A percentile compares a stretch with the other conserved stretches of the same genome.
Evolutionary conservation across 2,113 vertebrate species (phyloP).

Genomic region (Puffinus mauretanicus): DNA sequence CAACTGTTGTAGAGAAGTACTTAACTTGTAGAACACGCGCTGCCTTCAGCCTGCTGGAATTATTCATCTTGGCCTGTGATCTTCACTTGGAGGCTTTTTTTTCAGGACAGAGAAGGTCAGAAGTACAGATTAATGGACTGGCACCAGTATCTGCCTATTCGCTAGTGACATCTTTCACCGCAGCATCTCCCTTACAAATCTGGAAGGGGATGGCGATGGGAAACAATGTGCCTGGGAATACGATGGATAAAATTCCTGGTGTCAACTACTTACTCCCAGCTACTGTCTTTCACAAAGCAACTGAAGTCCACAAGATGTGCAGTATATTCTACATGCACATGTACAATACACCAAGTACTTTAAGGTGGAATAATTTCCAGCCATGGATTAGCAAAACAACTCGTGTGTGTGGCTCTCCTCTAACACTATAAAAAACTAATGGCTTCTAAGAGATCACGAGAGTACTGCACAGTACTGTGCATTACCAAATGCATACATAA

Average conservation of each 20-base stretch:
- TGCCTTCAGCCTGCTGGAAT: neutral
- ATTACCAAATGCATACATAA: neutral
- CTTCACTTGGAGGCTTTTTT: neutral
- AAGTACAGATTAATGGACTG: neutral
- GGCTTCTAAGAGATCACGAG: neutral
- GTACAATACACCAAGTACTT: too few relatives aligned
- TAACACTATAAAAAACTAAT: neutral
- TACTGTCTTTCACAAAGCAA: neutral
- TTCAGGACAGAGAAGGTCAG: neutral
- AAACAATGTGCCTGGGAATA: fast-evolving
- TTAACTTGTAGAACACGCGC: fast-evolving
- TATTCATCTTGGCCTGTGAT: fast-evolving
- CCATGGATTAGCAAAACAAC: neutral
- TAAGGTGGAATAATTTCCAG: neutral
- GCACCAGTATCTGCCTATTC: neutral
- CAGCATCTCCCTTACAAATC: neutral
- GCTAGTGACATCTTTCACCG: neutral
- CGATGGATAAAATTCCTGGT: neutral
- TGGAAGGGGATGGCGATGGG: neutral
- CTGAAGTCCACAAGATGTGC: too few relatives aligned
- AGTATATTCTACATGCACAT: neutral
- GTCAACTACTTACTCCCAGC: neutral
- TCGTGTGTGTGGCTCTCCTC: neutral
- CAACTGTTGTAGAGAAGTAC: neutral
- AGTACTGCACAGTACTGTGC: neutral